Conservation (phyloP, 2,888 invertebrate genomes). For the Sesia bembeciformis region DNA sequence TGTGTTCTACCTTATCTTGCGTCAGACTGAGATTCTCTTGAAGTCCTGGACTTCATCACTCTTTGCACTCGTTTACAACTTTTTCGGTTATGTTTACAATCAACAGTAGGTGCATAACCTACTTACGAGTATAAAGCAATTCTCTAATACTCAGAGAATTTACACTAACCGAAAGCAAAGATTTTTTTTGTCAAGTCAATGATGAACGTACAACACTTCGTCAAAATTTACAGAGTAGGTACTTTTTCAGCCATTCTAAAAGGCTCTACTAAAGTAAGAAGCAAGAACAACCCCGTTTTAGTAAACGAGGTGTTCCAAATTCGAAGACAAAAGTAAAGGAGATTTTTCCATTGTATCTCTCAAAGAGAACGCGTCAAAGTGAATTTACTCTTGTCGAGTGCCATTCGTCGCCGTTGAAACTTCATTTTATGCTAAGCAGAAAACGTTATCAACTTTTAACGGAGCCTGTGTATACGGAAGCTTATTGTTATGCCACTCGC, state of each 20-base stretch:
- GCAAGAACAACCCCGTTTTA: background rate
- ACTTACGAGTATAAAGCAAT: too few relatives aligned
- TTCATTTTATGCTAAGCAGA: slow-evolving; percentile 16
- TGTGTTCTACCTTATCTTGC: too few relatives aligned
- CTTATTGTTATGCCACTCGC: background rate
- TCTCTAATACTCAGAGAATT: too few relatives aligned
- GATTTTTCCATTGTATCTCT: slow-evolving; percentile 7
- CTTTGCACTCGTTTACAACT: too few relatives aligned
- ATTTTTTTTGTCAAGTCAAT: too few relatives aligned
- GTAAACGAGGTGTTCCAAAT: background rate
- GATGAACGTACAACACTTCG: too few relatives aligned
- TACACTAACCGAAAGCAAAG: too few relatives aligned
- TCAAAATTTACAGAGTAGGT: background rate
- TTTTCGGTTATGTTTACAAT: too few relatives aligned
- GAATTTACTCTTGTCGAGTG: slow-evolving; percentile 12
- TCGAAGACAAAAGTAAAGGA: slow-evolving; percentile 2
- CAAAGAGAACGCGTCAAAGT: slow-evolving; percentile 8
- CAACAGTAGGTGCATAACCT: too few relatives aligned
- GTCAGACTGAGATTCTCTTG: too few relatives aligned
- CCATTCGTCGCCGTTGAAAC: slow-evolving; percentile 3
- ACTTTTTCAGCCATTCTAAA: background rate
- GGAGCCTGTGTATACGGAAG: background rate
- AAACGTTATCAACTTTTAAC: slow-evolving; percentile 4
- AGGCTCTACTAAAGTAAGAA: background rate
- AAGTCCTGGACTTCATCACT: too few relatives aligned